A percentile compares a stretch with the other conserved stretches of the same genome.
Evolutionary conservation across 2,113 vertebrate species (phyloP).

Genomic region (Polyodon spathula): DNA sequence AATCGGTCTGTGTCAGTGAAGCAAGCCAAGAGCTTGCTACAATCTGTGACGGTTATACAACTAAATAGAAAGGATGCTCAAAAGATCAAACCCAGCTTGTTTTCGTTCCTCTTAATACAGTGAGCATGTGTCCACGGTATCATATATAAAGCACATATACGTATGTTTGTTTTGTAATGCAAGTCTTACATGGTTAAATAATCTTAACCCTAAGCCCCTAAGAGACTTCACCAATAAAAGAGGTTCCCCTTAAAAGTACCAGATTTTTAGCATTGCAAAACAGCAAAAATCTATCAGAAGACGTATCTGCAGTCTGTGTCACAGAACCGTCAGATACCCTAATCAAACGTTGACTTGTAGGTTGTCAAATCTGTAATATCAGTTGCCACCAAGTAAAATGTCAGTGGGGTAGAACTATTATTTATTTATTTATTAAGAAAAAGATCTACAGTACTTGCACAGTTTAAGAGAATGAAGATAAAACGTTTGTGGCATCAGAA

Average conservation of each 20-base stretch:
- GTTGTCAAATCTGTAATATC: not conserved
- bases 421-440: too few relatives aligned
- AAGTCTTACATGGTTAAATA: not conserved
- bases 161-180: not conserved
- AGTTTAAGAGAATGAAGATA: not conserved
- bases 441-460: not conserved
- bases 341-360: not conserved
- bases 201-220: not conserved
- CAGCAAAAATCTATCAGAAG: not conserved
- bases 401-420: too few relatives aligned
- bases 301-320: not conserved
- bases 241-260: not conserved
- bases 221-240: not conserved
- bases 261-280: not conserved
- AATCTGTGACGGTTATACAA: constrained; percentile 10
- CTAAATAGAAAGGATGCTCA: not conserved
- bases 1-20: not conserved
- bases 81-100: not conserved
- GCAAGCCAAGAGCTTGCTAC: constrained; percentile 1
- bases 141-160: too few relatives aligned
- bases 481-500: not conserved
- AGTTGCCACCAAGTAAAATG: not conserved
- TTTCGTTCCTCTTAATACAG: not conserved
- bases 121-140: not conserved
- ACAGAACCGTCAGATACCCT: not conserved